Evolutionary conservation across 2,888 invertebrate species (phyloP), one percentile per base, ranked within the genome.

Genomic region (Clanis bilineata): DNA sequence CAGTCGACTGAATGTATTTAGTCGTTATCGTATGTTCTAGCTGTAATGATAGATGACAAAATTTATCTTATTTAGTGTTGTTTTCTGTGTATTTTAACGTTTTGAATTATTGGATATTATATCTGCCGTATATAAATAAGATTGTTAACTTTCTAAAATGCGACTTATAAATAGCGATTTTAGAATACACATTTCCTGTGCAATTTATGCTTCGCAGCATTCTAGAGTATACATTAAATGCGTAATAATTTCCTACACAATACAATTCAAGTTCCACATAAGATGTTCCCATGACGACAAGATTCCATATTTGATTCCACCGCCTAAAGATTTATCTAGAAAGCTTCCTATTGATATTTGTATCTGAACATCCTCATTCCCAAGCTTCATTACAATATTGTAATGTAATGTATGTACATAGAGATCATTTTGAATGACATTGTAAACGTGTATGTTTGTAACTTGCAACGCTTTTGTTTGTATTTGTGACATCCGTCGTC

Each of bases 361-460:
- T 51, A 57, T 57, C 25, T 7, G 28, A 67, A 68, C 43, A 43
- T 68, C 69, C 75, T 64, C 66, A 70, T 75, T 75, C 74, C 66
- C 72, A 73, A 41, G 67, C 58, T 67, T 64, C 66, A 70, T 75
- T 71, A 69, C 59, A 70, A 70, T 75, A 51, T 51, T 51, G 28
- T 51, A 51, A 74, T 72, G 54, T 63, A 64, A 68, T 66, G 64
- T 66, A 67, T 68, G 63, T 65, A 62, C 58, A 68, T 69, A 58
- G 61, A 59, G 57, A 58, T 47, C 64, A 60, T 66, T 66, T 71
- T 71, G 65, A 69, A 70, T 63, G 61, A 67, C 62, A 65, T 43
- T 59, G 66, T 62, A 62, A 63, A 64, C 64, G 63, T 65, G 65
- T 66, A 64, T 67, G 72, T 73, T 68, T 67, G 71, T 75, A 72